A percentile compares a stretch with the other conserved stretches of the same genome.
Conservation (phyloP, 2,888 invertebrate genomes). For the Anthophora plumipes region DNA sequence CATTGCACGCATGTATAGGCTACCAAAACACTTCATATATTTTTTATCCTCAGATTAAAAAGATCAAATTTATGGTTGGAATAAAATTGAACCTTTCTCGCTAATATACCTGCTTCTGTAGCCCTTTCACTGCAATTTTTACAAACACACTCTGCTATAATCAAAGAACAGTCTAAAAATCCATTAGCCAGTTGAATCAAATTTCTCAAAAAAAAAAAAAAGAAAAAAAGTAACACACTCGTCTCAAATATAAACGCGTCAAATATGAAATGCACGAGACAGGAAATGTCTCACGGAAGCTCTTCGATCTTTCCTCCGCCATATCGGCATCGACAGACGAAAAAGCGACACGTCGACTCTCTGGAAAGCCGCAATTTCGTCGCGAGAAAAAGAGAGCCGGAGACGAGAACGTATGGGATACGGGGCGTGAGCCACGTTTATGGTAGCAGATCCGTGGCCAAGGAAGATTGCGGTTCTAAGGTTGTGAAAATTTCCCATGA, state of each 20-base stretch:
- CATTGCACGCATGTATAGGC: too few relatives aligned
- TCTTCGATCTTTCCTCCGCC: background rate
- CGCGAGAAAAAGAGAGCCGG: slow-evolving; percentile 7
- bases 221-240: background rate
- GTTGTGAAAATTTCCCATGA: slow-evolving; percentile 23
- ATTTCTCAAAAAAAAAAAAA: too few relatives aligned
- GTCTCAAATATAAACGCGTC: background rate
- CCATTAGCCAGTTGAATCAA: too few relatives aligned
- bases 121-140: too few relatives aligned
- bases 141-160: too few relatives aligned
- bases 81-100: too few relatives aligned
- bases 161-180: too few relatives aligned
- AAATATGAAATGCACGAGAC: background rate
- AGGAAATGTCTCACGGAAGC: background rate
- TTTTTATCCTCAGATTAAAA: too few relatives aligned
- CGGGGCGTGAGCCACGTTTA: slow-evolving; percentile 39
- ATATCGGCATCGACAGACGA: slow-evolving; percentile 21
- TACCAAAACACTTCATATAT: too few relatives aligned
- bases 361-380: slow-evolving; percentile 49
- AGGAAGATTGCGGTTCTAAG: slow-evolving; percentile 28
- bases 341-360: slow-evolving; percentile 24
- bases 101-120: too few relatives aligned
- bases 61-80: too few relatives aligned
- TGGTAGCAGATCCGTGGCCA: slow-evolving; percentile 25
- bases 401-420: slow-evolving; percentile 21